A percentile compares a stretch with the other conserved stretches of the same genome.
These are phyloP conservation scores for Fopius arisanus DNA, from an alignment of 1,140 invertebrate genomes.

Conservation along the genomic window DNA sequence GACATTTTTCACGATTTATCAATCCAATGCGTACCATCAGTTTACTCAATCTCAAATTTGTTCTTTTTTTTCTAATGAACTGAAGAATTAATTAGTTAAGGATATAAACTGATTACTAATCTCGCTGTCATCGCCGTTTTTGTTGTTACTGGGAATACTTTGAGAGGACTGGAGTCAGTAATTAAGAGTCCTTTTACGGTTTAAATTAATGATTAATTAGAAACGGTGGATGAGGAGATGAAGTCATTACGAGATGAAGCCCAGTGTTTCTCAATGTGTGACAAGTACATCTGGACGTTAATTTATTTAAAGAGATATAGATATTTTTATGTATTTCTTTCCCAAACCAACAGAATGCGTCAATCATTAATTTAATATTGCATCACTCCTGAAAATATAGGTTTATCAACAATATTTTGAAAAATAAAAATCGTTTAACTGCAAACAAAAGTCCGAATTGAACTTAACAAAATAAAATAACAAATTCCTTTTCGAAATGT, in stretches of 20 bases:
- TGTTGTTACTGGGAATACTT: background rate
- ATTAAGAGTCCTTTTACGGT: background rate
- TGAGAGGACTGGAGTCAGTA: background rate
- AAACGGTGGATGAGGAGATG: background rate
- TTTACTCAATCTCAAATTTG: background rate
- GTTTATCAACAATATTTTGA: too few relatives aligned
- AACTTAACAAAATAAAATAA: too few relatives aligned
- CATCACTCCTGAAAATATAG: too few relatives aligned
- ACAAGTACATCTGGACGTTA: background rate
- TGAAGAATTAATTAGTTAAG: background rate
- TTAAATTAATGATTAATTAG: background rate
- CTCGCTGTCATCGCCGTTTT: conserved; percentile 4
- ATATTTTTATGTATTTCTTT: background rate
- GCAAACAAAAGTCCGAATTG: too few relatives aligned
- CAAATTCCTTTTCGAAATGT: too few relatives aligned
- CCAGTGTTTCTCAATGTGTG: conserved; percentile 1
- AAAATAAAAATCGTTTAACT: too few relatives aligned
- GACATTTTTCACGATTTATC: background rate
- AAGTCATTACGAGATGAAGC: background rate
- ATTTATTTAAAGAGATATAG: conserved; percentile 3
- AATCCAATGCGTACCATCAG: background rate
- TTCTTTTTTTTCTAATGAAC: background rate
- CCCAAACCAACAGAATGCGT: background rate
- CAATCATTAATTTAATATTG: too few relatives aligned
- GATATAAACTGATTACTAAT: background rate